Evolutionary conservation across 2,113 vertebrate species (phyloP).

Genomic region (rat (Rattus norvegicus)): DNA sequence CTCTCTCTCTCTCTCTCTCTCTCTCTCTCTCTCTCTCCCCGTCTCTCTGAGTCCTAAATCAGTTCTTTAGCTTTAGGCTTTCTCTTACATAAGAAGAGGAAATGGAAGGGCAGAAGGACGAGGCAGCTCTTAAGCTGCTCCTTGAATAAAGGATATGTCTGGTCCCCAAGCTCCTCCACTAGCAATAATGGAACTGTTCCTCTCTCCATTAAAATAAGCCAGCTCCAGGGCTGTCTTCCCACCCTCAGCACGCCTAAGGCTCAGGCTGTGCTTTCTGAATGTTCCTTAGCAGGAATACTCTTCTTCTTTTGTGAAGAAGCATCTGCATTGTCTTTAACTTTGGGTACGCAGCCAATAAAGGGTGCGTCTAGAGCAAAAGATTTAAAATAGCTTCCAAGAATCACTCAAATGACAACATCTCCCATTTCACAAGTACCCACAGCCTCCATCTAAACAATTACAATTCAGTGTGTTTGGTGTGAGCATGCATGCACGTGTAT

Average conservation of each 20-base stretch:
- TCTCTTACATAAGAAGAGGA: background rate
- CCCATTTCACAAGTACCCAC: background rate
- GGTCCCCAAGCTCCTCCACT: background rate
- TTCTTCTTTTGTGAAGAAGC: conserved; percentile 20
- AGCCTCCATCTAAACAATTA: background rate
- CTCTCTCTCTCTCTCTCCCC: background rate
- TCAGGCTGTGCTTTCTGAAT: background rate
- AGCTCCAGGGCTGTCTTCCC: background rate
- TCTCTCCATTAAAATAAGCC: background rate
- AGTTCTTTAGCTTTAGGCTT: background rate
- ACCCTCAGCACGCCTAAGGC: background rate
- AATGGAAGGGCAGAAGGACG: background rate
- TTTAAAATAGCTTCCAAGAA: conserved; percentile 49
- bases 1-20: background rate
- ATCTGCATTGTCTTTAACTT: background rate
- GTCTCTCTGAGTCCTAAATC: background rate
- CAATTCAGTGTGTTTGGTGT: background rate
- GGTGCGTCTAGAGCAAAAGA: background rate
- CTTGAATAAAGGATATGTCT: background rate
- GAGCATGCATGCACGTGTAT: background rate
- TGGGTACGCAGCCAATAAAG: background rate
- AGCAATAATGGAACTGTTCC: background rate
- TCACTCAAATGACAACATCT: background rate
- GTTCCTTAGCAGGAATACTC: background rate
- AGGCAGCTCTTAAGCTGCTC: background rate